Conservation (phyloP, 92 coral and sea anemone genomes). For the Porites lobata region DNA sequence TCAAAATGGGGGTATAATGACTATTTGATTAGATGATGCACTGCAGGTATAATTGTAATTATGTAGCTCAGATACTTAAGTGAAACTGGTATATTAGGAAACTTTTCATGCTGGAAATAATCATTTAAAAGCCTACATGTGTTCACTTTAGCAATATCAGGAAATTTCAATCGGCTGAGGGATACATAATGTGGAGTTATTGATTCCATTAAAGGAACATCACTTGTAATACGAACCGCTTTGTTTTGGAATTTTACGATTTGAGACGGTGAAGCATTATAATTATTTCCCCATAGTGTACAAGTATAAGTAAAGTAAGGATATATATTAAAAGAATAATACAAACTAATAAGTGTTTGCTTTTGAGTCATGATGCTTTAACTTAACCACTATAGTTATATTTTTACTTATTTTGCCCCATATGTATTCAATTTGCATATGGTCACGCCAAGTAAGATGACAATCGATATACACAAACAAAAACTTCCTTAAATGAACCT, state of each 20-base stretch:
- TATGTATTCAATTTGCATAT: constrained; percentile 23
- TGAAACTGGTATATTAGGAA: constrained; percentile 3
- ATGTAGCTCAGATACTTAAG: constrained; percentile 19
- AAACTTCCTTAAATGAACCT: neutral
- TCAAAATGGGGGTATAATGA: neutral
- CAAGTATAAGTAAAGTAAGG: neutral
- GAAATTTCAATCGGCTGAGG: neutral
- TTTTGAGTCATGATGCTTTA: neutral
- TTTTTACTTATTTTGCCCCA: constrained; percentile 35
- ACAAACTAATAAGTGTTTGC: constrained; percentile 25
- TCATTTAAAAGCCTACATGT: neutral
- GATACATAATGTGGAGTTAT: neutral
- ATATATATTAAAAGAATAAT: constrained; percentile 12
- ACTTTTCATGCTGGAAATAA: constrained; percentile 20
- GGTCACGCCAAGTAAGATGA: neutral
- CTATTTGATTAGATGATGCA: constrained; percentile 7
- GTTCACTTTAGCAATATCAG: neutral
- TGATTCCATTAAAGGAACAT: constrained; percentile 18
- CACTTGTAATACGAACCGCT: constrained; percentile 21
- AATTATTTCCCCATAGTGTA: constrained; percentile 27
- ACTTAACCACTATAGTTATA: neutral
- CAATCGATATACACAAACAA: constrained; percentile 22
- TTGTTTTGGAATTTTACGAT: constrained; percentile 36
- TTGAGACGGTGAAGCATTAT: neutral
- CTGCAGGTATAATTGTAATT: constrained; percentile 15